These are phyloP conservation scores for Eupithecia pulchellata DNA, from an alignment of 2,888 invertebrate genomes.

Conservation along the genomic window DNA sequence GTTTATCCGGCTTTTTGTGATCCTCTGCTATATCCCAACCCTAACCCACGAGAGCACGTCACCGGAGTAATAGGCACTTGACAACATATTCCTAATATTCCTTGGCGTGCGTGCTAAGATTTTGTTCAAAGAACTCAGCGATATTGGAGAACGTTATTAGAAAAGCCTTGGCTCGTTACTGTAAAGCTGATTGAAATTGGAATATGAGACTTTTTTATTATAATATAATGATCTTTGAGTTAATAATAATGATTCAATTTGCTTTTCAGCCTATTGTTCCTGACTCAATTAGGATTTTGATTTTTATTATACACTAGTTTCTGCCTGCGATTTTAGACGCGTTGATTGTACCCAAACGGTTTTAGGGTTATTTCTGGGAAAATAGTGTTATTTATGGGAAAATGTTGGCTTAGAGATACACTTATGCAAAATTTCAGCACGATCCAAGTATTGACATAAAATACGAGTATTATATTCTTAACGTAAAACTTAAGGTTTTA, in stretches of 20 bases:
- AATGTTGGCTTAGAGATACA: no score
- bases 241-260: not conserved
- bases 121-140: constrained; percentile 21
- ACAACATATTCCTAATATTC: constrained; percentile 38
- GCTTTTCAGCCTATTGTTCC: not conserved
- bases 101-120: constrained; percentile 30
- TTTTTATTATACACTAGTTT: no score
- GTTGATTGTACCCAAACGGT: no score
- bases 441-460: no score
- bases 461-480: no score
- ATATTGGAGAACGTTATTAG: constrained; percentile 25
- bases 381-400: no score
- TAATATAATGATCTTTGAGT: not conserved
- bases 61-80: constrained; percentile 45
- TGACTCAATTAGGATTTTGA: not conserved
- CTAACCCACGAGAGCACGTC: constrained; percentile 15
- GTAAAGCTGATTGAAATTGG: constrained; percentile 28
- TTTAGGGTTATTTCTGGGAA: no score
- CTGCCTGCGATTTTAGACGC: no score
- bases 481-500: no score
- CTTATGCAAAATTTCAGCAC: no score
- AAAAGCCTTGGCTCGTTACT: constrained; percentile 9
- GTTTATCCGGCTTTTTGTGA: constrained; percentile 20
- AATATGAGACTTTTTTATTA: constrained; percentile 1
- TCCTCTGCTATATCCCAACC: not conserved